Percentiles rank a stretch among this genome's conserved stretches.
phyloP scores from a whole-genome alignment of 2,113 vertebrate species.

The Gavia stellata region DNA sequence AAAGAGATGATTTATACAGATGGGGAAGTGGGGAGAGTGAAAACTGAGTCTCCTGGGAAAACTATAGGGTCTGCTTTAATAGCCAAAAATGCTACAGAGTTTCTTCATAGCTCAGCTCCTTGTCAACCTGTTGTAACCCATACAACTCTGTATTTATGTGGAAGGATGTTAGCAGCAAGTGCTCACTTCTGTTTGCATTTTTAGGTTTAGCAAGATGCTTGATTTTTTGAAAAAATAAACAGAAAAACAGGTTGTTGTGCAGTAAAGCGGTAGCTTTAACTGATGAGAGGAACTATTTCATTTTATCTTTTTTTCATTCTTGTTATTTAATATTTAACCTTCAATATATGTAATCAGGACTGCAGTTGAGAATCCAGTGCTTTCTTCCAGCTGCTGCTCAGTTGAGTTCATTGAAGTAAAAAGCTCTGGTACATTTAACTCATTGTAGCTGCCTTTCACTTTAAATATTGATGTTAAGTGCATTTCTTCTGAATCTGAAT shows the following conservation, averaged over 20 bases:
- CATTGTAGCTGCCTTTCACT: background rate
- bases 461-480: slow-evolving; percentile 15
- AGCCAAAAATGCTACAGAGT: background rate
- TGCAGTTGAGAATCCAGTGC: background rate
- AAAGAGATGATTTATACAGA: background rate
- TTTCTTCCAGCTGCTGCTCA: background rate
- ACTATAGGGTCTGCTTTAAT: background rate
- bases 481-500: background rate
- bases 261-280: background rate
- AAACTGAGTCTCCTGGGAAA: background rate
- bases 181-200: background rate
- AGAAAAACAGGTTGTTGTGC: background rate
- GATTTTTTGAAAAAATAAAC: background rate
- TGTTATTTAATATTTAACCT: background rate
- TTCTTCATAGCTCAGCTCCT: background rate
- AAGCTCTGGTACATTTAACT: background rate
- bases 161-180: background rate
- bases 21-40: background rate
- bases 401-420: background rate
- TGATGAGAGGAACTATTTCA: background rate
- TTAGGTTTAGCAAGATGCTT: background rate
- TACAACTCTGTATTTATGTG: background rate
- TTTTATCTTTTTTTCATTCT: background rate
- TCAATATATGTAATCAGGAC: background rate
- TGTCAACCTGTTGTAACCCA: background rate